A percentile compares a stretch with the other conserved stretches of the same genome.
These are phyloP conservation scores for Epicauta chinensis DNA, from an alignment of 1,140 invertebrate species.

Conservation along the genomic window DNA sequence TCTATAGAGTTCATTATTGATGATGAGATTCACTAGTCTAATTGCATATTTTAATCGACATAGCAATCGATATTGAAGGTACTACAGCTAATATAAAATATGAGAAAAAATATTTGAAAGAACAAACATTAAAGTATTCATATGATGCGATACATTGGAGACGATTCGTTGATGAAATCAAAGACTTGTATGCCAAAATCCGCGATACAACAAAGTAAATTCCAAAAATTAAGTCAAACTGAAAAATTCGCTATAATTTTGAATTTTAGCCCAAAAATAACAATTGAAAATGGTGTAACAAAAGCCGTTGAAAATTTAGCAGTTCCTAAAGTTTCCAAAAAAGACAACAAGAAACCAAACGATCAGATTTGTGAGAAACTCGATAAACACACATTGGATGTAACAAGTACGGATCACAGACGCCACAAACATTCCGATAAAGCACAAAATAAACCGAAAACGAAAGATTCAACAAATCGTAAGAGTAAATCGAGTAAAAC, in stretches of 20 bases:
- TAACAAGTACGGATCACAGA: conserved; percentile 25
- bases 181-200: conserved; percentile 33
- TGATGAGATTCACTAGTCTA: too few species aligned
- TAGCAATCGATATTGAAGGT: conserved; percentile 38
- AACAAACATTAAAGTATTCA: conserved; percentile 33
- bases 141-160: conserved; percentile 33
- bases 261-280: conserved; percentile 41
- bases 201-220: conserved; percentile 31
- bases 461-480: neutral
- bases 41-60: conserved; percentile 6
- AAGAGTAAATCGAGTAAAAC: conserved; percentile 7
- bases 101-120: conserved; percentile 28
- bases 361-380: neutral
- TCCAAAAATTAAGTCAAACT: too few species aligned
- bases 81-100: conserved; percentile 32
- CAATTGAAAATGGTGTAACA: conserved; percentile 35
- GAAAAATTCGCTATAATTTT: too few species aligned
- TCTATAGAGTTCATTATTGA: too few species aligned
- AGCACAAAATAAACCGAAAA: neutral
- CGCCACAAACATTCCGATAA: conserved; percentile 21
- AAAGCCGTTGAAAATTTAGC: conserved; percentile 31
- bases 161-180: conserved; percentile 30
- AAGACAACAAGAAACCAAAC: conserved; percentile 21
- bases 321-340: conserved; percentile 32
- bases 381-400: conserved; percentile 31